Percentiles rank a stretch among this genome's conserved stretches.
phyloP scores from a whole-genome alignment of 2,113 vertebrate species.

The Galeopterus variegatus region DNA sequence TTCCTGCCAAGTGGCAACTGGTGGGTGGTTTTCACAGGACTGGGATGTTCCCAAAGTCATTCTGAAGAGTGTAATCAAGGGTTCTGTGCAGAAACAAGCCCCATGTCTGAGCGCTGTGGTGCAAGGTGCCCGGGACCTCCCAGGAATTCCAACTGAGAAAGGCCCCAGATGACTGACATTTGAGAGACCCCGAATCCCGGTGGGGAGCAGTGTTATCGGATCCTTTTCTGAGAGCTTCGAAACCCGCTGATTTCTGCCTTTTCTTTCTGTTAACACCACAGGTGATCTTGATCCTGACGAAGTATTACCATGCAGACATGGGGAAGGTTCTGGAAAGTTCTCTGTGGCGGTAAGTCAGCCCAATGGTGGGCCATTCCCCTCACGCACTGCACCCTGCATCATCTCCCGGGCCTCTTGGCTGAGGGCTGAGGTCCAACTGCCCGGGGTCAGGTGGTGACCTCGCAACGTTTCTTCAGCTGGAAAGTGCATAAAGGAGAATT shows the following conservation, averaged over 20 bases:
- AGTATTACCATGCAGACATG: conserved; percentile 98
- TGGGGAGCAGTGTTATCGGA: accelerated
- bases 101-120: accelerated
- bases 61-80: accelerated
- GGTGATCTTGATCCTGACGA: conserved; percentile 99
- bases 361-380: background rate
- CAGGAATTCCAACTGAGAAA: accelerated
- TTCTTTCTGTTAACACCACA: conserved; percentile 82
- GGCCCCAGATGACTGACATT: accelerated
- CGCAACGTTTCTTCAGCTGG: background rate
- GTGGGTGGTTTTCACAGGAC: background rate
- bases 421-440: background rate
- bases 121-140: accelerated
- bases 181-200: background rate
- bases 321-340: conserved; percentile 98
- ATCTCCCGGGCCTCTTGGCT: background rate
- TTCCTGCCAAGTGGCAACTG: background rate
- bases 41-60: background rate
- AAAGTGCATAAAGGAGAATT: background rate
- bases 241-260: conserved; percentile 46
- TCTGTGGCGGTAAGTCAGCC: conserved; percentile 92
- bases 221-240: accelerated
- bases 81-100: background rate
- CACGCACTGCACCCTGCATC: accelerated
- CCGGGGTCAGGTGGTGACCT: background rate